These are phyloP conservation scores for Aquatica leii DNA, from an alignment of 2,888 invertebrate species.

Conservation along the genomic window DNA sequence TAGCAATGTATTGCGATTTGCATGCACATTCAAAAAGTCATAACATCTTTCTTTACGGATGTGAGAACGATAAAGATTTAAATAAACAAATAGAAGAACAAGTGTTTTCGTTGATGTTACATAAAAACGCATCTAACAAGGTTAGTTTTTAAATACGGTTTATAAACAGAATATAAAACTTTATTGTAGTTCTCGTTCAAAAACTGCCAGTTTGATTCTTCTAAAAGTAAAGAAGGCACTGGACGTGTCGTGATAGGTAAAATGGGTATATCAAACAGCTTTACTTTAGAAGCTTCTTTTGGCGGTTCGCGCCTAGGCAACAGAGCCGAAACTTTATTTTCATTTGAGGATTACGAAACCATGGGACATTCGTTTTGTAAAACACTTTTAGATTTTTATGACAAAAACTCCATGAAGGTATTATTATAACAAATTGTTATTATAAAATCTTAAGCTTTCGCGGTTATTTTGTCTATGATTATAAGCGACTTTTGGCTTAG, in stretches of 20 bases:
- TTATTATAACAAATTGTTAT: too few relatives aligned
- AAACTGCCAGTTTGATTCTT: slow-evolving; percentile 92
- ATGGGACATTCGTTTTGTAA: slow-evolving; percentile 92
- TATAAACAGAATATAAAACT: background rate
- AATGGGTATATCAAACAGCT: slow-evolving; percentile 93
- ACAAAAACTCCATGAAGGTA: slow-evolving; percentile 84
- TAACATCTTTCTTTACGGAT: slow-evolving; percentile 96
- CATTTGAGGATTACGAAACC: slow-evolving; percentile 78
- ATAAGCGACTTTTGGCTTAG: too few relatives aligned
- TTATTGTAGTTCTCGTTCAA: slow-evolving; percentile 86
- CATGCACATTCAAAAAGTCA: slow-evolving; percentile 95
- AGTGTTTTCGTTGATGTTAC: slow-evolving; percentile 93
- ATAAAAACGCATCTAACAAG: slow-evolving; percentile 91
- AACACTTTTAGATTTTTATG: slow-evolving; percentile 90
- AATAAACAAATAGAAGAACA: slow-evolving; percentile 87
- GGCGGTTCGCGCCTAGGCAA: slow-evolving; percentile 88
- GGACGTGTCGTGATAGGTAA: slow-evolving; percentile 95
- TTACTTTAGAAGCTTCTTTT: slow-evolving; percentile 95
- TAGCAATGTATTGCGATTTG: slow-evolving; percentile 90
- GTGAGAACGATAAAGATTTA: slow-evolving; percentile 82
- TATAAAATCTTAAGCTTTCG: too few relatives aligned
- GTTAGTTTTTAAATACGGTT: too few relatives aligned
- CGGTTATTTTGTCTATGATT: too few relatives aligned
- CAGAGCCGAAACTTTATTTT: slow-evolving; percentile 85
- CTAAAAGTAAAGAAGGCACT: slow-evolving; percentile 93